phyloP scores from a whole-genome alignment of 2,888 invertebrate species.

The Meiosimyza platycephala region DNA sequence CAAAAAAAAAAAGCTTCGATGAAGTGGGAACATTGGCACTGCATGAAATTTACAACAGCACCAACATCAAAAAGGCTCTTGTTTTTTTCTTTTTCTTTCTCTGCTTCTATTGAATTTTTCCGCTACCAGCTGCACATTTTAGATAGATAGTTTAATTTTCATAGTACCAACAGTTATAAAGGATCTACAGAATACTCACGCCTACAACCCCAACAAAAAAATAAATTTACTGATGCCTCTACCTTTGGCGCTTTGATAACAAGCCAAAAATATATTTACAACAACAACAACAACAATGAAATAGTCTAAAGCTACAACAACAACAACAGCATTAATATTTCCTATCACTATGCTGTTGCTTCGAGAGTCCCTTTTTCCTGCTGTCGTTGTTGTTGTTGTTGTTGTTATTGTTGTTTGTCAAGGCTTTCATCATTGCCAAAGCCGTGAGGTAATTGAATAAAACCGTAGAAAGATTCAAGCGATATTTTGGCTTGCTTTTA shows the following conservation, averaged over 20 bases:
- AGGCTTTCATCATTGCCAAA: slow-evolving; percentile 16
- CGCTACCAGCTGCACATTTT: neutral
- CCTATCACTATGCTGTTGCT: neutral
- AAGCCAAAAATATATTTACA: slow-evolving; percentile 9
- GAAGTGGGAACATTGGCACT: slow-evolving; percentile 28
- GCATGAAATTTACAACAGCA: slow-evolving; percentile 18
- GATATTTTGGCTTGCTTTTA: slow-evolving; percentile 21
- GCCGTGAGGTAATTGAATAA: slow-evolving; percentile 51
- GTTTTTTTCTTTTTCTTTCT: neutral
- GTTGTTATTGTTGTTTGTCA: neutral
- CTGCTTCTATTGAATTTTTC: neutral
- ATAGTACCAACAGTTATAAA: neutral
- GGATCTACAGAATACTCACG: neutral
- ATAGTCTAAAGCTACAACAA: neutral
- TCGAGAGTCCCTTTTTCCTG: neutral
- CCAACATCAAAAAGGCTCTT: neutral
- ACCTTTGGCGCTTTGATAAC: neutral
- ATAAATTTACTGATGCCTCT: neutral
- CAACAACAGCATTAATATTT: neutral
- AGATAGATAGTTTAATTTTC: neutral
- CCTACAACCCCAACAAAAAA: neutral
- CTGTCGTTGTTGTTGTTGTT: neutral
- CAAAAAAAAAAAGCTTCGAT: too few species aligned
- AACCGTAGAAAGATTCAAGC: slow-evolving; percentile 41
- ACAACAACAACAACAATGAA: slow-evolving; percentile 8